A percentile compares a stretch with the other conserved stretches of the same genome.
phyloP scores from a whole-genome alignment of 2,113 vertebrate species.

The Pollimyrus isidori region DNA sequence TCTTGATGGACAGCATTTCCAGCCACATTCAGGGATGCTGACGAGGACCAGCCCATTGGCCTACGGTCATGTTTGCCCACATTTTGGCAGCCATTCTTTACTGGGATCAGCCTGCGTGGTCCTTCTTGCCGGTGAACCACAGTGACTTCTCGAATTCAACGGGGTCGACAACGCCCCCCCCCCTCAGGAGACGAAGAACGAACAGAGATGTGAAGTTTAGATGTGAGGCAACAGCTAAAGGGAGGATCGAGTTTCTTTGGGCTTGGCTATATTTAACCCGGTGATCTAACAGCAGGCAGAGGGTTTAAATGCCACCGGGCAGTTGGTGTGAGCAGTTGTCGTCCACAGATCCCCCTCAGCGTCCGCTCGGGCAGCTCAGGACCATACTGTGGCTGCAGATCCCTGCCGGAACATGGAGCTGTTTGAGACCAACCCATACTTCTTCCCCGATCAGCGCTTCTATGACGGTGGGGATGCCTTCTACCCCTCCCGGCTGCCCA shows the following conservation, averaged over 20 bases:
- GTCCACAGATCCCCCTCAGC: slow-evolving; percentile 64
- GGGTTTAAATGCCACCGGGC: slow-evolving; percentile 98
- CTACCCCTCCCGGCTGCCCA: slow-evolving; percentile 73
- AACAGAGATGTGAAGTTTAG: slow-evolving; percentile 88
- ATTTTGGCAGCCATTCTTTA: slow-evolving; percentile 40
- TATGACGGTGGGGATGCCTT: slow-evolving; percentile 83
- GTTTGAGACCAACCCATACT: slow-evolving; percentile 94
- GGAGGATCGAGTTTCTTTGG: slow-evolving; percentile 85
- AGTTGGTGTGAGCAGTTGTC: slow-evolving; percentile 77
- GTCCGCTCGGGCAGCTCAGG: slow-evolving; percentile 44
- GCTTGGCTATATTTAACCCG: slow-evolving; percentile 98
- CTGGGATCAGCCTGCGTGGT: slow-evolving; percentile 47
- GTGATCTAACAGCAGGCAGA: slow-evolving; percentile 91
- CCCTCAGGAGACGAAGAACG: slow-evolving; percentile 55
- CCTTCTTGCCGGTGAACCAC: slow-evolving; percentile 30
- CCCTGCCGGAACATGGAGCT: slow-evolving; percentile 77
- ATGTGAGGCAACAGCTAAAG: slow-evolving; percentile 99
- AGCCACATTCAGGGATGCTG: neutral
- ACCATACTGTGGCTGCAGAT: slow-evolving; percentile 17
- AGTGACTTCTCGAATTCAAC: slow-evolving; percentile 32
- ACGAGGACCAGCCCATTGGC: slow-evolving; percentile 54
- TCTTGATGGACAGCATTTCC: neutral
- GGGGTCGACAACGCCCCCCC: slow-evolving; percentile 43
- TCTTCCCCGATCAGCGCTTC: slow-evolving; percentile 92
- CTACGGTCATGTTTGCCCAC: slow-evolving; percentile 40